phyloP scores from a whole-genome alignment of 2,888 invertebrate species.

The Myopa testacea region DNA sequence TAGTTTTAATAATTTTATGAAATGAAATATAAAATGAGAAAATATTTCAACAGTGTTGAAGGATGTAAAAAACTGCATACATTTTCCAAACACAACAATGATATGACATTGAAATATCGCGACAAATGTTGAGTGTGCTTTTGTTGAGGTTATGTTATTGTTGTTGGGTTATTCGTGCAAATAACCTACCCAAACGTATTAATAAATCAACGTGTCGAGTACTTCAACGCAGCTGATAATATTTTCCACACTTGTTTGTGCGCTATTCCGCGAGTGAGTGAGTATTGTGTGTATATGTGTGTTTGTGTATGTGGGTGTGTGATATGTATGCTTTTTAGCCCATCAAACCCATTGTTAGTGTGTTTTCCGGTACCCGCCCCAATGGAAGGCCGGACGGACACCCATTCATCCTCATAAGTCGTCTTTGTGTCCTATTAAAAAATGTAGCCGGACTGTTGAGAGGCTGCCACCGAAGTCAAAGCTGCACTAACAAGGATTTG shows the following conservation, averaged over 20 bases:
- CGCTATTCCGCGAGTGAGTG: neutral
- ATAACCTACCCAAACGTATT: slow-evolving; percentile 47
- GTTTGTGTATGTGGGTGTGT: neutral
- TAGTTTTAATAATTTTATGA: slow-evolving; percentile 37
- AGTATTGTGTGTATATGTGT: too few relatives aligned
- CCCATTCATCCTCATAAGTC: slow-evolving; percentile 45
- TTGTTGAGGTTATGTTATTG: slow-evolving; percentile 32
- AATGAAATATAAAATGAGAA: slow-evolving; percentile 4
- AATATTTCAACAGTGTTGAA: neutral
- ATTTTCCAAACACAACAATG: slow-evolving; percentile 3
- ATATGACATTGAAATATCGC: slow-evolving; percentile 56
- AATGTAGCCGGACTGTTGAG: slow-evolving; percentile 34
- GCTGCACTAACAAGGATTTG: too few relatives aligned
- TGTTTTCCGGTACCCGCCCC: neutral
- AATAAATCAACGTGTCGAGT: slow-evolving; percentile 41
- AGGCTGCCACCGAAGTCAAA: slow-evolving; percentile 14
- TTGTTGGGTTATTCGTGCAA: neutral
- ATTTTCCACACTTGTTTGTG: slow-evolving; percentile 17
- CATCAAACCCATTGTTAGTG: neutral
- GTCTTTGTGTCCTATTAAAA: slow-evolving; percentile 45
- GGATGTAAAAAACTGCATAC: neutral
- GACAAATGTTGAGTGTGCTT: slow-evolving; percentile 40
- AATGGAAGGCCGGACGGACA: slow-evolving; percentile 8
- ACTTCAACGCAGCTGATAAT: slow-evolving; percentile 32
- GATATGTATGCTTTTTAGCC: neutral